phyloP scores from a whole-genome alignment of 2,113 vertebrate genomes.

The Otocyon megalotis region DNA sequence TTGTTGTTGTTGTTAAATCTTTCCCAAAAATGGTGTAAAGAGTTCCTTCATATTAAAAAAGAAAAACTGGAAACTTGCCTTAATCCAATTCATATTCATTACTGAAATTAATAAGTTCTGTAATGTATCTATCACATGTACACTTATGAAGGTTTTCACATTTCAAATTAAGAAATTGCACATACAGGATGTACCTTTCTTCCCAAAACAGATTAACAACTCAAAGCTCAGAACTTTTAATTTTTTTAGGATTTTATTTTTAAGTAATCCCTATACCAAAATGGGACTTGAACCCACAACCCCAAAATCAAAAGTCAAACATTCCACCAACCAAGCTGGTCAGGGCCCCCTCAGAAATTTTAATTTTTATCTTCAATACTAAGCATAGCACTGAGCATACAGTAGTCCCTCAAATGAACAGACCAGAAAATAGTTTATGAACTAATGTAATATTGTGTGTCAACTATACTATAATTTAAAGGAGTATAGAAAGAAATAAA shows the following conservation, averaged over 20 bases:
- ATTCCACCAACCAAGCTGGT: not conserved
- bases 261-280: not conserved
- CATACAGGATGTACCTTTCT: not conserved
- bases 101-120: not conserved
- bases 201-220: conserved; percentile 3
- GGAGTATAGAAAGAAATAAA: not conserved
- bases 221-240: conserved; percentile 1
- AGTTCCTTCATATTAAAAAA: not conserved
- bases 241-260: not conserved
- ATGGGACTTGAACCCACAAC: not conserved
- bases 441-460: not conserved
- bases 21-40: not conserved
- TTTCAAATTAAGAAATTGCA: conserved; percentile 29
- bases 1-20: not conserved
- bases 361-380: conserved; percentile 13
- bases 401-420: not conserved
- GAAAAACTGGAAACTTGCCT: not conserved
- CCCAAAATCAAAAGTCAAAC: not conserved
- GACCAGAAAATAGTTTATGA: not conserved
- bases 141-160: not conserved
- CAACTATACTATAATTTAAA: not conserved
- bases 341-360: not conserved
- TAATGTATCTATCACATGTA: not conserved
- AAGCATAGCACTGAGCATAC: not conserved
- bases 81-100: not conserved